Evolutionary conservation across 92 coral and sea anemone genomes (phyloP).

Genomic region (Bergia sp.): DNA sequence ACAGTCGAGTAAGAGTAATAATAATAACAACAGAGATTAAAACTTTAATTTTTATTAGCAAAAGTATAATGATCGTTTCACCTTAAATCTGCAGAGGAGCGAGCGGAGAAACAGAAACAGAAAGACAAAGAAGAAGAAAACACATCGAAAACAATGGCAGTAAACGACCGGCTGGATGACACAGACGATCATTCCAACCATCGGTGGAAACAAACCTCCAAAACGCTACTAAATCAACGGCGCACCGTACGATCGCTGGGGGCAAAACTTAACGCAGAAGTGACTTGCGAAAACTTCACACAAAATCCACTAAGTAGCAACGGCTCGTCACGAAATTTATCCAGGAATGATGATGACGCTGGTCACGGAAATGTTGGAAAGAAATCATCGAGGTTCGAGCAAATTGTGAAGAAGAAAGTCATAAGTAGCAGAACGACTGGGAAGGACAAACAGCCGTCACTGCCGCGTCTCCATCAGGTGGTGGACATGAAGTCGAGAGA

Average conservation of each 20-base stretch:
- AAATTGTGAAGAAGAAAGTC: conserved; percentile 25
- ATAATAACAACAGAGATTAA: too few species aligned
- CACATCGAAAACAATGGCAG: neutral
- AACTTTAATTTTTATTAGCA: too few species aligned
- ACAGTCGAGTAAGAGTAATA: too few species aligned
- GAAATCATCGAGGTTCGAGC: neutral
- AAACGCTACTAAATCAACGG: neutral
- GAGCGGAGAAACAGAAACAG: conserved; percentile 36
- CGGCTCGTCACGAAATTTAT: conserved; percentile 24
- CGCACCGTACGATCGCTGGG: neutral
- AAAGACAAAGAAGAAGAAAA: conserved; percentile 12
- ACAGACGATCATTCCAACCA: neutral
- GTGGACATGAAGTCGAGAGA: neutral
- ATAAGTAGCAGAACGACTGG: neutral
- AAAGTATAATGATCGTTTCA: neutral
- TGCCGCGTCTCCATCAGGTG: conserved; percentile 21
- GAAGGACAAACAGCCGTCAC: neutral
- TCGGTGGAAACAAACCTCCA: conserved; percentile 15
- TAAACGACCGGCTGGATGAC: neutral
- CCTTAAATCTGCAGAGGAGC: conserved; percentile 7
- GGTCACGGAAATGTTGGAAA: neutral
- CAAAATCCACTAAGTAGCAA: neutral
- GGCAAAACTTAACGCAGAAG: neutral
- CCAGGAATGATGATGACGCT: neutral
- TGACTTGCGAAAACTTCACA: conserved; percentile 11